Base-by-base conservation (phyloP, 2,113 vertebrate species). In the Synodontis membranacea region DNA sequence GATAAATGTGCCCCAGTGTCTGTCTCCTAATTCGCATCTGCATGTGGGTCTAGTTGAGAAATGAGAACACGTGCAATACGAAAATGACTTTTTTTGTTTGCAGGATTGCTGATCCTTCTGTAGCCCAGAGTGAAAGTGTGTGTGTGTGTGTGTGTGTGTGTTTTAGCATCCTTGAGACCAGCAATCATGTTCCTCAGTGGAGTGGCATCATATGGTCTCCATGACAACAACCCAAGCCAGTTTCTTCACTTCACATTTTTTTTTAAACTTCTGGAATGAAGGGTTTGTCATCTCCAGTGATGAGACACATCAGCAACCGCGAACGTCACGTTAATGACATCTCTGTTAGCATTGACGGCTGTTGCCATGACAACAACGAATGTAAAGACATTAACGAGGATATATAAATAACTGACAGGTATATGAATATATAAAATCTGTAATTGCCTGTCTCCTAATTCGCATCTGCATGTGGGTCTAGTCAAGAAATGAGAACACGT, bases 231-330 rank as follows among this genome's bases (percentile, higher is more conserved):
- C 75, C 48, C n/a, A 52, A 34, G 31, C 25, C 74, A 76, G 74
- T 48, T 75, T 6, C 42, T 75, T 75, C 72, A 75, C 42, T 15
- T n/a, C n/a, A n/a, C n/a, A n/a, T n/a, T n/a, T n/a, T n/a, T n/a
- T n/a, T 31, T 4, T 76, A 11, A 28, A 34, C 46, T 52, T 15
- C 50, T 4, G 25, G 60, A 82, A 46, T 82, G 80, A 82, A 66
- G 42, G 58, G 60, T 82, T 66, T 64, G 56, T 82, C 42, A 64
- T 82, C 56, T 81, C 54, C 37, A 60, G 79, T 42, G 79, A 5
- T 14, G 21, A 23, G 37, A 44, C 2, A 3, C 74, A 9, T 76
- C 74, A 76, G 17, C 76, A 21, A 25, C 50, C 50, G 56, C 12
- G 50, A 80, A 54, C 76, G 39, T 80, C 58, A 82, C 58, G 3